Percentiles rank a stretch among this genome's conserved stretches.
Conservation (phyloP, 2,797 vertebrate genomes). For the Tinamus major region DNA sequence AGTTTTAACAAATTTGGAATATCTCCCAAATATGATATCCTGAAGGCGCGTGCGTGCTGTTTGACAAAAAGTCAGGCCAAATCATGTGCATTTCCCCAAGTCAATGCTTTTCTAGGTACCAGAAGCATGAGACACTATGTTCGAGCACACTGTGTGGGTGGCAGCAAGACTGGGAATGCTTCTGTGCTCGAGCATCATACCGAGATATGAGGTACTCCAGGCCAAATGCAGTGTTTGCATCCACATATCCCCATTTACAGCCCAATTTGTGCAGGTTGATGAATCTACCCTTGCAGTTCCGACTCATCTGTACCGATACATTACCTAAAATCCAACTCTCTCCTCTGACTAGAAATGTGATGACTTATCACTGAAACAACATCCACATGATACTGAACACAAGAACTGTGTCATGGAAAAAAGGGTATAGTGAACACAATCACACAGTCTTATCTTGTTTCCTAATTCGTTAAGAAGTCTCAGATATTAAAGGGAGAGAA, state of each 20-base stretch:
- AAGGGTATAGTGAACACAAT: not conserved
- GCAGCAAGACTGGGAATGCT: not conserved
- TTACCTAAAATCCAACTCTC: not conserved
- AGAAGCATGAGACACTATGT: not conserved
- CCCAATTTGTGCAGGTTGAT: not conserved
- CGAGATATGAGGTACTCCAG: not conserved
- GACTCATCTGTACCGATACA: not conserved
- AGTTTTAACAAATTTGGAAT: not conserved
- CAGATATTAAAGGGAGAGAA: not conserved
- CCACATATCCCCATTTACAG: not conserved
- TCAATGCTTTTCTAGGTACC: not conserved
- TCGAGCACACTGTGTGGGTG: not conserved
- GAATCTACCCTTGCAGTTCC: not conserved
- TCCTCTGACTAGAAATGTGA: not conserved
- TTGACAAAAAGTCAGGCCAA: not conserved
- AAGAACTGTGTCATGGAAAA: slow-evolving; percentile 39
- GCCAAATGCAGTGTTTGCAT: not conserved
- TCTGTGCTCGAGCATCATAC: not conserved
- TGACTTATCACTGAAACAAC: slow-evolving; percentile 28
- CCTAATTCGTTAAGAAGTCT: slow-evolving; percentile 19
- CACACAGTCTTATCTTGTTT: slow-evolving; percentile 38
- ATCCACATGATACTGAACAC: not conserved
- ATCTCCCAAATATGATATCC: not conserved
- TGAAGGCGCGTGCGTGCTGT: not conserved
- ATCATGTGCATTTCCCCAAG: not conserved